Conservation (phyloP, 2,888 invertebrate genomes). For the Galerucella calmariensis region DNA sequence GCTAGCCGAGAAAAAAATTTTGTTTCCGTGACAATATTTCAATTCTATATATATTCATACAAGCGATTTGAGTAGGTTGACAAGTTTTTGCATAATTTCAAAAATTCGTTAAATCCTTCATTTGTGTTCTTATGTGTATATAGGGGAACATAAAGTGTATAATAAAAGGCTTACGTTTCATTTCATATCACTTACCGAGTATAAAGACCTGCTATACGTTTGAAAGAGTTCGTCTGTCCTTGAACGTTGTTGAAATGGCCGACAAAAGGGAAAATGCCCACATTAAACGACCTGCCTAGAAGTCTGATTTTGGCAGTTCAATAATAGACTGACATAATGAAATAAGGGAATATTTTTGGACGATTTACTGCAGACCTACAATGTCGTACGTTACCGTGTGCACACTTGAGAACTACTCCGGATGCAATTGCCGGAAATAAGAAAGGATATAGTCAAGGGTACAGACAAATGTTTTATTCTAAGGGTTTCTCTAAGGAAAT, state of each 20-base stretch:
- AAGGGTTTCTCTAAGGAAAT: too few relatives aligned
- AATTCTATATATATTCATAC: too few relatives aligned
- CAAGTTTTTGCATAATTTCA: too few relatives aligned
- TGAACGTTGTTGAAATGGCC: constrained; percentile 4
- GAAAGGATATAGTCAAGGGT: constrained; percentile 3
- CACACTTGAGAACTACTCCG: constrained; percentile 24
- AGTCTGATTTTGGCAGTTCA: constrained; percentile 34
- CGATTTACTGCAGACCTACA: constrained; percentile 35
- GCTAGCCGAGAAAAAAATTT: too few relatives aligned
- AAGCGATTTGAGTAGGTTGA: too few relatives aligned
- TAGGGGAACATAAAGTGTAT: background rate
- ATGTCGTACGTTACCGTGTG: constrained; percentile 22
- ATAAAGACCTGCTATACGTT: background rate
- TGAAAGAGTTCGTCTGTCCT: constrained; percentile 1
- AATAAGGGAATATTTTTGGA: constrained; percentile 35
- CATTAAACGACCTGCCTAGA: constrained; percentile 13
- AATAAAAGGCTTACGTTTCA: background rate
- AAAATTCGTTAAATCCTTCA: too few relatives aligned
- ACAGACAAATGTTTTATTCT: too few relatives aligned
- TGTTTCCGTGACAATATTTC: too few relatives aligned
- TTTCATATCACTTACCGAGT: background rate
- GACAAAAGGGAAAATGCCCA: constrained; percentile 13
- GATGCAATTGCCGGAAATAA: constrained; percentile 34
- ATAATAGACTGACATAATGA: constrained; percentile 26
- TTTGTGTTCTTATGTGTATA: too few relatives aligned